Conservation (phyloP, 2,888 invertebrate species). For the Pheosia gnoma region DNA sequence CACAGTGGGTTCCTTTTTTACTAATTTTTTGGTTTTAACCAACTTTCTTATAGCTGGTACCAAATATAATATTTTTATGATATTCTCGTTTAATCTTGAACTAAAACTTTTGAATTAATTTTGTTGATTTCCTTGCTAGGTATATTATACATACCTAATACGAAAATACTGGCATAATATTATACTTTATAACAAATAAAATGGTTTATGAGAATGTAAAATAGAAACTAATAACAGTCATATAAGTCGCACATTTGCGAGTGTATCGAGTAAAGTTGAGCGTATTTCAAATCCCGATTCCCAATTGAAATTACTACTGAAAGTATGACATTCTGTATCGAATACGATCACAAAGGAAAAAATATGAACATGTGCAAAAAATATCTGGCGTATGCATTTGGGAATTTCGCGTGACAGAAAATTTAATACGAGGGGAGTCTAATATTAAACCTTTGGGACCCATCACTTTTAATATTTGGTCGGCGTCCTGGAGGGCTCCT, state of each 20-base stretch:
- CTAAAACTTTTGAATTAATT: no score
- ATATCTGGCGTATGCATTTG: slow-evolving; percentile 82
- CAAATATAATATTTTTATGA: no score
- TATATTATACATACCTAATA: no score
- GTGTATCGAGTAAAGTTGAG: slow-evolving; percentile 8
- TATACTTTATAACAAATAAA: no score
- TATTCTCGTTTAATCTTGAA: no score
- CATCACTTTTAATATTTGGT: slow-evolving; percentile 84
- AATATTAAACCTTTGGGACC: slow-evolving; percentile 83
- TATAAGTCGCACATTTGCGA: no score
- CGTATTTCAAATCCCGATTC: slow-evolving; percentile 51
- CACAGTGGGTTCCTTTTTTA: background rate
- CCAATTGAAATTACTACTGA: slow-evolving; percentile 60
- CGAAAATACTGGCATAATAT: no score
- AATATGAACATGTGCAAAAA: slow-evolving; percentile 84
- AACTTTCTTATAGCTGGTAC: no score
- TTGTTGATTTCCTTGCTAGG: no score
- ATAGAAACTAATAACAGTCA: no score
- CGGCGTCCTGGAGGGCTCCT: slow-evolving; percentile 79
- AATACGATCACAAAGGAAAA: slow-evolving; percentile 73
- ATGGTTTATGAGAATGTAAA: no score
- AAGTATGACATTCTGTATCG: slow-evolving; percentile 80
- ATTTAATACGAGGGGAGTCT: slow-evolving; percentile 84
- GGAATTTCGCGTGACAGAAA: slow-evolving; percentile 83
- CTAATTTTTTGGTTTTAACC: background rate